phyloP scores from a whole-genome alignment of 2,888 invertebrate genomes.

The Pandemis heparana region DNA sequence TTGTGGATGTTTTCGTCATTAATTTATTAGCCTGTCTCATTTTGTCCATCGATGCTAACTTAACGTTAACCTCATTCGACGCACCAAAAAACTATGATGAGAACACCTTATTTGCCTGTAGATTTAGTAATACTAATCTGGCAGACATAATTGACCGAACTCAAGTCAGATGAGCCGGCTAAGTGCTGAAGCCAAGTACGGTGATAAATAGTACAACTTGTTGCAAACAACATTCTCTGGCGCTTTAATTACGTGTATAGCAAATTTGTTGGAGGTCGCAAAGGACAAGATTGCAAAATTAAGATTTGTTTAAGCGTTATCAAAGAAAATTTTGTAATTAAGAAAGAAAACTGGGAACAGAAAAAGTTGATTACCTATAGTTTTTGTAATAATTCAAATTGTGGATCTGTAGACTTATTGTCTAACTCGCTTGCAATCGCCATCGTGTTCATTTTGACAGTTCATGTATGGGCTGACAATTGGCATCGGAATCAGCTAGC shows the following conservation, averaged over 20 bases:
- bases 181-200: slow-evolving; percentile 30
- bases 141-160: slow-evolving; percentile 24
- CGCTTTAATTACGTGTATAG: slow-evolving; percentile 15
- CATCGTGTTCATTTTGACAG: no score
- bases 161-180: slow-evolving; percentile 23
- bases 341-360: no score
- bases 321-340: not conserved
- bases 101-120: not conserved
- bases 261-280: slow-evolving; percentile 31
- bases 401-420: no score
- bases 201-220: slow-evolving; percentile 36
- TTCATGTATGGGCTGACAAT: no score
- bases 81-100: not conserved
- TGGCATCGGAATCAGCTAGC: no score
- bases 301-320: not conserved
- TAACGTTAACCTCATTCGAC: not conserved
- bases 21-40: not conserved
- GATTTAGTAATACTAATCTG: slow-evolving; percentile 20
- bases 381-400: no score
- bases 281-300: slow-evolving; percentile 30
- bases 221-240: slow-evolving; percentile 35
- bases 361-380: no score
- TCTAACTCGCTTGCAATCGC: no score
- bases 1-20: not conserved
- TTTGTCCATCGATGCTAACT: not conserved